A percentile compares a stretch with the other conserved stretches of the same genome.
phyloP scores from a whole-genome alignment of 1,140 invertebrate genomes.

The Orchesella cincta region DNA sequence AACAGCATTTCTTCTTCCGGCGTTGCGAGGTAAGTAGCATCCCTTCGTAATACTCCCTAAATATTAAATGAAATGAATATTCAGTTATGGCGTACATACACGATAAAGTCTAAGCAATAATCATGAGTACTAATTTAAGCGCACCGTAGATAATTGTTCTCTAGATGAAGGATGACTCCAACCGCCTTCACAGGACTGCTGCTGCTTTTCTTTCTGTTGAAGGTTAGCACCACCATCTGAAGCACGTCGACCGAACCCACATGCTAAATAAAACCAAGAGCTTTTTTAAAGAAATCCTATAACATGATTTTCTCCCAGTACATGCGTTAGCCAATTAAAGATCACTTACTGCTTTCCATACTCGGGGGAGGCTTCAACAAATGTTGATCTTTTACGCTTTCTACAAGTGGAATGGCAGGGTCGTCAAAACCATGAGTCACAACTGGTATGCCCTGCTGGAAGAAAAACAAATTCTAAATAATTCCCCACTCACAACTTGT shows the following conservation, averaged over 20 bases:
- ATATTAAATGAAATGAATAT: conserved; percentile 16
- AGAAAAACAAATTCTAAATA: conserved; percentile 13
- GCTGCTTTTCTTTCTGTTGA: conserved; percentile 70
- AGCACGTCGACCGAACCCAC: conserved; percentile 83
- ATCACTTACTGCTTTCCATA: conserved; percentile 75
- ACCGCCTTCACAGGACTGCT: conserved; percentile 62
- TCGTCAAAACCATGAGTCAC: conserved; percentile 57
- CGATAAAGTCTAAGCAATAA: not conserved
- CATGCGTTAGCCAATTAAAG: no score
- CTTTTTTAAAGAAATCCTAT: no score
- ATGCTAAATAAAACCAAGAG: conserved; percentile 59
- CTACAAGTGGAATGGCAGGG: conserved; percentile 56
- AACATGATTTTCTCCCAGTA: not conserved
- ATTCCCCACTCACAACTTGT: not conserved
- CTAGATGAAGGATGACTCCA: conserved; percentile 60
- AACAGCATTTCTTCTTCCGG: conserved; percentile 52
- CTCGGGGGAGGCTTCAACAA: conserved; percentile 86
- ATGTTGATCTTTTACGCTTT: conserved; percentile 87
- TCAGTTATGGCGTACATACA: not conserved
- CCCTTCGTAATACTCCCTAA: conserved; percentile 58
- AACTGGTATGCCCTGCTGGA: conserved; percentile 43
- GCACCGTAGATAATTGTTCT: conserved; percentile 53
- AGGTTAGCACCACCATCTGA: conserved; percentile 95
- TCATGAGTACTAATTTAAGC: conserved; percentile 32
- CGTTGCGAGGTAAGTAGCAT: conserved; percentile 61